Conservation (phyloP, 2,113 vertebrate genomes). For the Emydura subglobosa region DNA sequence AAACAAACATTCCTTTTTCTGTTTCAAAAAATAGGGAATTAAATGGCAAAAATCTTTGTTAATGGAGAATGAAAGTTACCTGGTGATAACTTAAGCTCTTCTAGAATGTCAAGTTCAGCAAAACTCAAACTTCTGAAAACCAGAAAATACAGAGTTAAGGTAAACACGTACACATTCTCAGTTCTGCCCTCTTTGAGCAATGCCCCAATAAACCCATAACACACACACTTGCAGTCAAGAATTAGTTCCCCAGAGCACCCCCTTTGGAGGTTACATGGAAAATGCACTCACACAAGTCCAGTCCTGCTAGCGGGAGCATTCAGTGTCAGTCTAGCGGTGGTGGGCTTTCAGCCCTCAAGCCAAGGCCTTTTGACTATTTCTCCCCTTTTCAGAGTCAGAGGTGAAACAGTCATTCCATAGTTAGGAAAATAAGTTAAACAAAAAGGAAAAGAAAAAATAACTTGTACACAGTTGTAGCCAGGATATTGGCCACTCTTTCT, state of each 20-base stretch:
- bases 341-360: too few relatives aligned
- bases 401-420: too few relatives aligned
- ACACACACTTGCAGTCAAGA: too few relatives aligned
- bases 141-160: slow-evolving; percentile 4
- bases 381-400: too few relatives aligned
- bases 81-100: neutral
- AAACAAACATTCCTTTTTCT: too few relatives aligned
- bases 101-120: slow-evolving; percentile 39
- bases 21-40: neutral
- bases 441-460: too few relatives aligned
- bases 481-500: too few relatives aligned
- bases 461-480: too few relatives aligned
- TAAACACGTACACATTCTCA: neutral
- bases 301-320: neutral
- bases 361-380: too few relatives aligned
- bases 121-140: neutral
- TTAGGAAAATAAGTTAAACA: too few relatives aligned
- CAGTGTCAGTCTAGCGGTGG: too few relatives aligned
- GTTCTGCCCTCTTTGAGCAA: neutral
- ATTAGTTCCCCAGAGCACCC: neutral
- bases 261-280: neutral
- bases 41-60: neutral
- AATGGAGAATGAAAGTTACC: slow-evolving; percentile 25
- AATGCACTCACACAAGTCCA: neutral
- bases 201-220: too few relatives aligned